Conservation (phyloP, 2,888 invertebrate genomes). For the Myopa tessellatipennis region DNA sequence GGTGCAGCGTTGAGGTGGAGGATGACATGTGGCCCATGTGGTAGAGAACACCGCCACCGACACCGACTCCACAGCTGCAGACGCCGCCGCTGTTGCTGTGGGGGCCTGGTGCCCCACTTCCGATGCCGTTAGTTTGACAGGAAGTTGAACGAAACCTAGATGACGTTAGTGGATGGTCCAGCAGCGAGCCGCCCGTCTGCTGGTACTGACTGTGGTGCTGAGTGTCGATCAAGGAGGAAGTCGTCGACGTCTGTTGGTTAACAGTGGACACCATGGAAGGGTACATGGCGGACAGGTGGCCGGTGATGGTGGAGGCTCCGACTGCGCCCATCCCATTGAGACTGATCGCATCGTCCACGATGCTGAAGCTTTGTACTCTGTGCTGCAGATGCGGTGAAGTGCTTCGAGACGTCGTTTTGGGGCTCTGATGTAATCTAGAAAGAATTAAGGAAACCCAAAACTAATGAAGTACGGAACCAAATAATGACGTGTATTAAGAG, state of each 20-base stretch:
- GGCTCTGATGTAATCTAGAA: conserved; percentile 67
- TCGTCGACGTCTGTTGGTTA: conserved; percentile 66
- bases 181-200: conserved; percentile 66
- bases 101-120: conserved; percentile 35
- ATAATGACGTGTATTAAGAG: neutral
- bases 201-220: conserved; percentile 67
- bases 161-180: conserved; percentile 67
- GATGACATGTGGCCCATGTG: conserved; percentile 46
- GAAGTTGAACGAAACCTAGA: conserved; percentile 66
- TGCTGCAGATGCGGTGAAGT: conserved; percentile 68
- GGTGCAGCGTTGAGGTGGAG: conserved; percentile 59
- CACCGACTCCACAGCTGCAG: conserved; percentile 19
- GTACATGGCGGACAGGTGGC: conserved; percentile 61
- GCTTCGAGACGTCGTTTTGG: conserved; percentile 67
- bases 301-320: conserved; percentile 60
- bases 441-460: neutral
- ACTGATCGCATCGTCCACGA: conserved; percentile 64
- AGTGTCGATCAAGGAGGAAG: conserved; percentile 65
- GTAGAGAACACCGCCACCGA: neutral
- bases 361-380: conserved; percentile 66
- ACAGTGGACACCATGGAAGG: conserved; percentile 64
- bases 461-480: neutral
- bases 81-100: conserved; percentile 36
- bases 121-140: conserved; percentile 64
- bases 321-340: conserved; percentile 43